Conservation (phyloP, 2,797 vertebrate genomes). For the Manis javanica region DNA sequence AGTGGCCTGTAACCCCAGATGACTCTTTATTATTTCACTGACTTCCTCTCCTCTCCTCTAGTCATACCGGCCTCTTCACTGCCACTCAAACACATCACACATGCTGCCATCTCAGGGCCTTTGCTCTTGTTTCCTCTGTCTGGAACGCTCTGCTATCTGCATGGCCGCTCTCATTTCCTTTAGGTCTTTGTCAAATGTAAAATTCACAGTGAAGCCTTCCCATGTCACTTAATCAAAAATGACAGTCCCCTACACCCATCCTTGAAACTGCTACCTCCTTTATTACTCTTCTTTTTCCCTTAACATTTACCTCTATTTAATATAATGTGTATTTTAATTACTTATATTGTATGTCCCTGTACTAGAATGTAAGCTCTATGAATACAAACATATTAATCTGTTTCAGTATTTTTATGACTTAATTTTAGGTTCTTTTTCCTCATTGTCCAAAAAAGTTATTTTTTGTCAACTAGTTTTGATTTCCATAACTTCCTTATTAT, state of each 20-base stretch:
- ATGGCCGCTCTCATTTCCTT: neutral
- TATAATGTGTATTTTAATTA: neutral
- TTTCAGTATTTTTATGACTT: neutral
- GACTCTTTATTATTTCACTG: neutral
- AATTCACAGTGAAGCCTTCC: neutral
- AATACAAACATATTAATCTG: neutral
- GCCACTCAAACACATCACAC: neutral
- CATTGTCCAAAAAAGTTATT: neutral
- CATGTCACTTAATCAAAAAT: neutral
- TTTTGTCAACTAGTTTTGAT: conserved; percentile 31
- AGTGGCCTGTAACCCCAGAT: neutral
- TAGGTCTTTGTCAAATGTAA: neutral
- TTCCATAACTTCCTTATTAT: neutral
- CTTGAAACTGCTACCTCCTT: neutral
- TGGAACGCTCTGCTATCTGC: neutral
- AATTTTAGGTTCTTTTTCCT: neutral
- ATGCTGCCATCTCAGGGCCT: neutral
- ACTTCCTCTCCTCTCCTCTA: neutral
- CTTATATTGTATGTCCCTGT: neutral
- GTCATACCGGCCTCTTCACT: neutral
- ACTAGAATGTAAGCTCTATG: neutral
- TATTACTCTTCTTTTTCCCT: neutral
- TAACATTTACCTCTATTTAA: neutral
- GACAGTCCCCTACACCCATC: neutral
- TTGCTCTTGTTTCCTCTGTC: neutral